Base-by-base conservation (phyloP, 2,888 invertebrate species). In the Tethea ocularis region DNA sequence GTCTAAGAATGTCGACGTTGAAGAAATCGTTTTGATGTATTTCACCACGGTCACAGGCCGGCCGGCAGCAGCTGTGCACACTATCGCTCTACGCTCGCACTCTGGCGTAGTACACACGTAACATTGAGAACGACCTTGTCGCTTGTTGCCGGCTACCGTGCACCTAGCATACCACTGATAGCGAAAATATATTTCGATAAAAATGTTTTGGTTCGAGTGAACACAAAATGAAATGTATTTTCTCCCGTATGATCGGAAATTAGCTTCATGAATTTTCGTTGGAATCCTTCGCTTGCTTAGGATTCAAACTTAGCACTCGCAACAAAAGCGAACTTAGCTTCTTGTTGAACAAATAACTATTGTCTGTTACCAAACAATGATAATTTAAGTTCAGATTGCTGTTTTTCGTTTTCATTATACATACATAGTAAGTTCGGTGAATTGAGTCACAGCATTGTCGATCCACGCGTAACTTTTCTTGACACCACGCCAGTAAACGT, bases 101-200 rank as follows among this genome's bases (percentile, higher is more conserved):
- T 64, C 63, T 57, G 56, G 56, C 59, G 69, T 66, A 65, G 65
- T 77, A 76, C 74, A 72, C 74, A 74, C 77, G 83, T 86, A 86
- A 83, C 89, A 89, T 88, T 88, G 86, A 85, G 70, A 78, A 74
- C 86, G 90, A 88, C 91, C 89, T 92, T 89, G 89, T 75, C 62
- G 84, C 79, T 75, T 77, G 84, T 84, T 88, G 84, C 80, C 78
- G 80, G 69, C 77, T 77, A 68, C 73, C 64, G 71, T 77, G 70
- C 70, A 68, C 52, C 59, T 63, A 61, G 59, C 67, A 62, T 68
- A 74, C 61, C 68, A 68, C 67, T 78, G 67, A 71, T 80, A 79
- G 67, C 72, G 67, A 73, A 29, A 79, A 74, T 75, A 67, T 69
- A 63, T 71, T 68, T 69, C 65, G 57, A 64, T 36, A n/a, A 52